phyloP scores from a whole-genome alignment of 2,113 vertebrate genomes.

The Vicugna pacos region DNA sequence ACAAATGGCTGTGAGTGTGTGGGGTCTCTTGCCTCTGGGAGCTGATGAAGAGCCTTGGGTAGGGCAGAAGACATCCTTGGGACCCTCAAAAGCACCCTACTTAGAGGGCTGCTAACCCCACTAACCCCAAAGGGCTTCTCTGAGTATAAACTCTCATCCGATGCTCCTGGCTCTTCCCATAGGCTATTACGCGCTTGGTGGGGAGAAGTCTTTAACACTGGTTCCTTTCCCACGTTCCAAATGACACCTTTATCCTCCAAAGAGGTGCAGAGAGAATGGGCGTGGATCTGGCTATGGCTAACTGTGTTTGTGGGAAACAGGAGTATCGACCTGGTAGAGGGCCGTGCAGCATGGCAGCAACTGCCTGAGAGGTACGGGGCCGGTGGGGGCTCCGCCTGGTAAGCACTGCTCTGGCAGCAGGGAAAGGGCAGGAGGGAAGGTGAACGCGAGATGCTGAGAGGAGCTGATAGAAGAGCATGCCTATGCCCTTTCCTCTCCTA shows the following conservation, averaged over 20 bases:
- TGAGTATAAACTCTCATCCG: neutral
- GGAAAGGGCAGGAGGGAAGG: slow-evolving; percentile 41
- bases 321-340: neutral
- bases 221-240: neutral
- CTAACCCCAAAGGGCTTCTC: neutral
- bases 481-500: slow-evolving; percentile 55
- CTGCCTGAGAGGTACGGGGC: neutral
- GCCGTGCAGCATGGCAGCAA: neutral
- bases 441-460: neutral
- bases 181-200: neutral
- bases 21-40: neutral
- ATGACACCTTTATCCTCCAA: neutral
- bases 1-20: neutral
- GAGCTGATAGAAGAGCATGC: neutral
- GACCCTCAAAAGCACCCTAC: neutral
- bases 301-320: neutral
- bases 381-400: neutral
- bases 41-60: neutral
- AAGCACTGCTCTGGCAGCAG: neutral
- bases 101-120: neutral
- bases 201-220: neutral
- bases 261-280: neutral
- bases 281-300: neutral
- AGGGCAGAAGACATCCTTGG: neutral
- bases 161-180: neutral